phyloP scores from a whole-genome alignment of 2,113 vertebrate species.

The Todiramphus saurophagus region DNA sequence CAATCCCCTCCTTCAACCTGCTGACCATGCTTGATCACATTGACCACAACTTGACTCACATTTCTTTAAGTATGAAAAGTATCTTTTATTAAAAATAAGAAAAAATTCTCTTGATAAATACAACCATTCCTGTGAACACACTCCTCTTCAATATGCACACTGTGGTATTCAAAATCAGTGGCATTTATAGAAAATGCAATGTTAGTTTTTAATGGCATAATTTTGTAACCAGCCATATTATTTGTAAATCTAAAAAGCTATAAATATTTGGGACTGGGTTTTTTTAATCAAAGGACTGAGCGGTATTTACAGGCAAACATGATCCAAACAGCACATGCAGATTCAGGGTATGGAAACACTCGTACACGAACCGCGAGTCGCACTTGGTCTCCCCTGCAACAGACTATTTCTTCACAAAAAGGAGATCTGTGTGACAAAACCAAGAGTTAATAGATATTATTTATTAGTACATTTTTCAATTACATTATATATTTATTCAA shows the following conservation, averaged over 20 bases:
- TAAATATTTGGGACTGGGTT: background rate
- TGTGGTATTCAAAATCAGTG: background rate
- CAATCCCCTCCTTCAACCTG: too few species aligned
- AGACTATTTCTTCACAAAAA: conserved; percentile 94
- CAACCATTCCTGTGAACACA: conserved; percentile 43
- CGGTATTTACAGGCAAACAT: conserved; percentile 99
- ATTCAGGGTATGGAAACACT: conserved; percentile 92
- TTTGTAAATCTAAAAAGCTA: background rate
- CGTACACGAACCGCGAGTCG: conserved; percentile 90
- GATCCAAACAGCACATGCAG: conserved; percentile 93
- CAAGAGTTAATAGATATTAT: background rate
- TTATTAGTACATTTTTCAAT: too few species aligned
- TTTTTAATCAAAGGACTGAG: conserved; percentile 84
- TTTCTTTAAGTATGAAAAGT: background rate
- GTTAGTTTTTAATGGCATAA: background rate
- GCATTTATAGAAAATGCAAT: conserved; percentile 34
- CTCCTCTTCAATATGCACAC: conserved; percentile 38
- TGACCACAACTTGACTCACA: background rate
- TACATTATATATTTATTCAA: background rate
- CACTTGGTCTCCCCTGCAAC: conserved; percentile 94
- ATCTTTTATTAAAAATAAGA: conserved; percentile 74
- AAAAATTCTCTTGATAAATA: conserved; percentile 70
- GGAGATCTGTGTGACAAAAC: conserved; percentile 80
- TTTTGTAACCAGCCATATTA: background rate
- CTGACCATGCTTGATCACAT: background rate